Evolutionary conservation across 2,888 invertebrate species (phyloP).

Genomic region (Nebria brevicollis): DNA sequence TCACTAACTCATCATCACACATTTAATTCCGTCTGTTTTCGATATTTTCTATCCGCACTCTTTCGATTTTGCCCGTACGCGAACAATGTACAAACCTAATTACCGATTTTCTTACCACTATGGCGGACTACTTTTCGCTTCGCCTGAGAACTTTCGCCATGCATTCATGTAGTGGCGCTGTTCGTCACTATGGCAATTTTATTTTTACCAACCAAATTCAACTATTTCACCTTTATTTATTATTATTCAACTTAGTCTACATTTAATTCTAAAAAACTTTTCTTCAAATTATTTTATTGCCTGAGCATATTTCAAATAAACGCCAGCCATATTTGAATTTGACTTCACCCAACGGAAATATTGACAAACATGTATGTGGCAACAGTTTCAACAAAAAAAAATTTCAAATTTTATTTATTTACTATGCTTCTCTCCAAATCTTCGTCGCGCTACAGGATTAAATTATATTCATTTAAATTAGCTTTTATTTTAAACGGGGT

Average conservation of each 20-base stretch:
- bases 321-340: slow-evolving; percentile 1
- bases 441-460: neutral
- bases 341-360: neutral
- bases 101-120: slow-evolving; percentile 2
- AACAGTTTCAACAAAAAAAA: neutral
- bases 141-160: slow-evolving; percentile 14
- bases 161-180: slow-evolving; percentile 17
- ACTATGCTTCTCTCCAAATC: neutral
- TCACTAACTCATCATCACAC: neutral
- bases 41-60: neutral
- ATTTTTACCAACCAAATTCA: neutral
- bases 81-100: slow-evolving; percentile 9
- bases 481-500: neutral
- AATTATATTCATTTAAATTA: neutral
- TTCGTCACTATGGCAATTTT: slow-evolving; percentile 6
- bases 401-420: neutral
- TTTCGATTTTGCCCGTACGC: neutral
- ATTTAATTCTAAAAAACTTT: neutral
- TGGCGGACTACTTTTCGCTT: slow-evolving; percentile 17
- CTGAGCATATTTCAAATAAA: neutral
- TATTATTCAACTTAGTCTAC: neutral
- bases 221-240: neutral
- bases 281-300: neutral
- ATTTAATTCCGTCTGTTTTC: neutral
- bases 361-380: slow-evolving; percentile 1